Conservation (phyloP, 2,797 vertebrate genomes). For the Tapera naevia region DNA sequence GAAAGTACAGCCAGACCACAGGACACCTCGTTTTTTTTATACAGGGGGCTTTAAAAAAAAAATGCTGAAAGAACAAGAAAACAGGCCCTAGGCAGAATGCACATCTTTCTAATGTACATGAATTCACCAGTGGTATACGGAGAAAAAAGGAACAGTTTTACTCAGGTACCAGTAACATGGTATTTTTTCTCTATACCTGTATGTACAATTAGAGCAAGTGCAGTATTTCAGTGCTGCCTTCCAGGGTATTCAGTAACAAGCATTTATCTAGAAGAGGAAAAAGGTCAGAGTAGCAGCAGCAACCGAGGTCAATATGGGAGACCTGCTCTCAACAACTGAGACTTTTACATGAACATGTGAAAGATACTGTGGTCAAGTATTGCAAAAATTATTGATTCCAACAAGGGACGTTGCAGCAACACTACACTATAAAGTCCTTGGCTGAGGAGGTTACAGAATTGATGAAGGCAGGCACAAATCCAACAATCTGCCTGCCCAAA, state of each 20-base stretch:
- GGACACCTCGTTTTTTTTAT: conserved; percentile 42
- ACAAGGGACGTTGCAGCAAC: neutral
- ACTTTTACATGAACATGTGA: neutral
- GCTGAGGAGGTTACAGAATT: neutral
- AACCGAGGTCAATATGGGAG: neutral
- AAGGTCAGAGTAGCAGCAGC: neutral
- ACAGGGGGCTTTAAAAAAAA: neutral
- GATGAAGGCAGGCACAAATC: neutral
- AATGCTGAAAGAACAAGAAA: neutral
- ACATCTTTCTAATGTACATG: neutral
- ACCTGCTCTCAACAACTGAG: neutral
- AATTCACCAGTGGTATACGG: neutral
- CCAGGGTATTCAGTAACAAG: neutral
- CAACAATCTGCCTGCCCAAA: neutral
- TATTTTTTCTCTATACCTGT: neutral
- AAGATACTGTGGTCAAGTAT: neutral
- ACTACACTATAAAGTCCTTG: neutral
- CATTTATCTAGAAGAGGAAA: neutral
- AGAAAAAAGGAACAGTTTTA: neutral
- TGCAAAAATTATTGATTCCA: neutral
- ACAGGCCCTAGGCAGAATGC: neutral
- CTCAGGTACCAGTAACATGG: neutral
- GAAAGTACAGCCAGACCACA: conserved; percentile 47
- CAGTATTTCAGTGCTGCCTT: neutral
- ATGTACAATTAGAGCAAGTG: neutral